These are phyloP conservation scores for Marisa cornuarietis DNA, from an alignment of 1,140 invertebrate species.

Conservation along the genomic window DNA sequence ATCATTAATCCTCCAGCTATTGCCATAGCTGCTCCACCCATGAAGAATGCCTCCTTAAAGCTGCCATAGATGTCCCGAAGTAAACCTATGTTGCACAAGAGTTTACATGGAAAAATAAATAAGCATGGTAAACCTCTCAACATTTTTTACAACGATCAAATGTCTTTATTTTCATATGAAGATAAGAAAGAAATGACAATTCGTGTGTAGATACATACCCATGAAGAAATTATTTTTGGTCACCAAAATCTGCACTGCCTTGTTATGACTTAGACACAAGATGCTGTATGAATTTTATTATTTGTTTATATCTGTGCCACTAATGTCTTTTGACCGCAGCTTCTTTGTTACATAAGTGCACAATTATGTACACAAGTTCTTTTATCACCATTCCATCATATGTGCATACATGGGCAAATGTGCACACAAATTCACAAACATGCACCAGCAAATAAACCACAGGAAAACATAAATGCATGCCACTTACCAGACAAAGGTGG, in stretches of 20 bases:
- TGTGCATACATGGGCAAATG: not conserved
- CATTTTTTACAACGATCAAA: too few relatives aligned
- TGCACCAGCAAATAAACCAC: not conserved
- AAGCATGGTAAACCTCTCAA: too few relatives aligned
- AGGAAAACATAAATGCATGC: not conserved
- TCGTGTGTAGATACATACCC: too few relatives aligned
- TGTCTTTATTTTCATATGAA: not conserved
- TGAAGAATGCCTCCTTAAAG: constrained; percentile 46
- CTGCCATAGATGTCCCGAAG: constrained; percentile 44
- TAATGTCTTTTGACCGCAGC: not conserved
- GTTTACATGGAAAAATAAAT: too few relatives aligned
- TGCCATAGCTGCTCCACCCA: constrained; percentile 38
- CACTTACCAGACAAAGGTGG: constrained; percentile 82
- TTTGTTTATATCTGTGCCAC: too few relatives aligned
- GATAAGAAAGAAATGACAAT: not conserved
- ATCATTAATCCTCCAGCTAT: constrained; percentile 39
- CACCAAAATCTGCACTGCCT: too few relatives aligned
- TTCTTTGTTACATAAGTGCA: not conserved
- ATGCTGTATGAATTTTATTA: too few relatives aligned
- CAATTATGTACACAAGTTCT: not conserved
- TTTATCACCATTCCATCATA: not conserved
- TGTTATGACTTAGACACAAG: too few relatives aligned
- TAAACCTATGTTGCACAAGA: constrained; percentile 23
- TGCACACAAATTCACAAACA: not conserved
- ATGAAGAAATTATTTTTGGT: too few relatives aligned